phyloP scores from a whole-genome alignment of 2,113 vertebrate genomes.

The Oncorhynchus kisutch region DNA sequence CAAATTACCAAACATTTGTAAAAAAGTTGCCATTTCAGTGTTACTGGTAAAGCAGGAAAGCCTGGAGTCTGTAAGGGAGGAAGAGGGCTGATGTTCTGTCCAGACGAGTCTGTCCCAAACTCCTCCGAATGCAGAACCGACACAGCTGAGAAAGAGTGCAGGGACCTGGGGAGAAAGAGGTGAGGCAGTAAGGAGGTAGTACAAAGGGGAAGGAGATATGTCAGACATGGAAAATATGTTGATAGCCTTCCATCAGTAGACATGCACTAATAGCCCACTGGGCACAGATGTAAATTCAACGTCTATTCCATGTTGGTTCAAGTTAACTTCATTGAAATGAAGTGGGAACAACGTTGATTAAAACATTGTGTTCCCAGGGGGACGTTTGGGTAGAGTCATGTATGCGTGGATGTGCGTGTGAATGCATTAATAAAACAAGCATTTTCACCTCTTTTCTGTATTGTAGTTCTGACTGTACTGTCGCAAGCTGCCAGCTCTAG shows the following conservation, averaged over 20 bases:
- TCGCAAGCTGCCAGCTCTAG: slow-evolving; percentile 76
- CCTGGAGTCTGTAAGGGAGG: slow-evolving; percentile 80
- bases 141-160: slow-evolving; percentile 82
- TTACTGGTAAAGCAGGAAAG: slow-evolving; percentile 85
- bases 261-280: neutral
- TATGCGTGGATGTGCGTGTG: neutral
- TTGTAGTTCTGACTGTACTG: slow-evolving; percentile 69
- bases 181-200: neutral
- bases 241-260: neutral
- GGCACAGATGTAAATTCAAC: no score
- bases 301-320: no score
- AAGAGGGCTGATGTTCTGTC: slow-evolving; percentile 69
- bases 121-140: slow-evolving; percentile 79
- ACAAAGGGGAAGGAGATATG: neutral
- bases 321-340: no score
- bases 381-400: neutral
- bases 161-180: slow-evolving; percentile 69
- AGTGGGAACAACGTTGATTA: no score
- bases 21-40: neutral
- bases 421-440: neutral
- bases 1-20: no score
- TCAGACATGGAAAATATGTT: neutral
- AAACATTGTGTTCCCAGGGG: neutral
- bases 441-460: slow-evolving; percentile 65
- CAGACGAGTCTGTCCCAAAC: slow-evolving; percentile 77